A percentile compares a stretch with the other conserved stretches of the same genome.
Evolutionary conservation across 1,140 invertebrate species (phyloP).

Genomic region (Brevipalpus yothersi): DNA sequence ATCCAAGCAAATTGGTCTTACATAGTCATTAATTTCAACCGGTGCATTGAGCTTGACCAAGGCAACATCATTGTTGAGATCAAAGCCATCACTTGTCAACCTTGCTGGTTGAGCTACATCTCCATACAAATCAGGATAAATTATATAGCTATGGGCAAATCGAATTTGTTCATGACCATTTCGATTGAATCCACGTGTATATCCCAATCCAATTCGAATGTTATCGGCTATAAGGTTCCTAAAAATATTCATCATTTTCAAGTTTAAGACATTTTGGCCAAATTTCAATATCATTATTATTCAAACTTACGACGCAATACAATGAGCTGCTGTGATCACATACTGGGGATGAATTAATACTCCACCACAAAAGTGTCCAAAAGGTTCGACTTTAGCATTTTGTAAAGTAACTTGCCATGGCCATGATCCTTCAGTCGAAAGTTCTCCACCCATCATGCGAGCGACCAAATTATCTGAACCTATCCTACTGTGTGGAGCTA

Average conservation of each 20-base stretch:
- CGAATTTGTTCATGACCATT: conserved; percentile 11
- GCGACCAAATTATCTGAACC: background rate
- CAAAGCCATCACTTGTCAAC: background rate
- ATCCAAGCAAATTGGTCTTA: conserved; percentile 22
- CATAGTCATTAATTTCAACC: conserved; percentile 21
- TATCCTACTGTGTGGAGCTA: background rate
- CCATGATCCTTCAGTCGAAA: conserved; percentile 16
- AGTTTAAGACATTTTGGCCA: background rate
- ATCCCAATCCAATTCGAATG: background rate
- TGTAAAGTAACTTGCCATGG: conserved; percentile 20
- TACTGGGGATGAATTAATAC: background rate
- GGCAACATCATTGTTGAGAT: conserved; percentile 29
- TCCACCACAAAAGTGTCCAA: conserved; percentile 14
- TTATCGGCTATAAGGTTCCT: background rate
- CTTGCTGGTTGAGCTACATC: background rate
- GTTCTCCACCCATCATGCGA: conserved; percentile 19
- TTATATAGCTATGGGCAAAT: conserved; percentile 7
- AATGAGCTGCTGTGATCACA: conserved; percentile 8
- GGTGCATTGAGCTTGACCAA: conserved; percentile 28
- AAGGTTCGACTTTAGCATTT: conserved; percentile 1
- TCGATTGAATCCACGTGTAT: conserved; percentile 6
- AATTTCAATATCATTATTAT: background rate
- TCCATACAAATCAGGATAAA: background rate
- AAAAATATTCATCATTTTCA: conserved; percentile 4
- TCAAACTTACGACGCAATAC: conserved; percentile 17